A percentile compares a stretch with the other conserved stretches of the same genome.
Evolutionary conservation across 2,888 invertebrate species (phyloP).

Genomic region (Glyphotaelius pellucidus): DNA sequence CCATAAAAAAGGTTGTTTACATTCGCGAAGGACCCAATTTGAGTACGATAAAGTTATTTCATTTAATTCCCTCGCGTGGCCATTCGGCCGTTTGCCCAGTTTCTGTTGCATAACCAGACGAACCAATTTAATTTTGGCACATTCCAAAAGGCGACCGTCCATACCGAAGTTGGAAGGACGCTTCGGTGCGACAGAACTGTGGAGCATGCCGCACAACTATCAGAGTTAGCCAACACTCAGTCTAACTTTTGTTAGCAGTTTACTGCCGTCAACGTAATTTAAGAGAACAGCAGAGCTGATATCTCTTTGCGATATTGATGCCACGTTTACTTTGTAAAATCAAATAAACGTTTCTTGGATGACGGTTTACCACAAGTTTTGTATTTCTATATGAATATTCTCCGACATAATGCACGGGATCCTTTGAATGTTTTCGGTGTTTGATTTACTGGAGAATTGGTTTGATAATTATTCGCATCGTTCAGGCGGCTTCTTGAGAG

Average conservation of each 20-base stretch:
- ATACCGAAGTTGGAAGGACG: not conserved
- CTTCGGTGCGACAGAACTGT: not conserved
- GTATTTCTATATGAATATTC: no score
- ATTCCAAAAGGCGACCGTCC: conserved; percentile 21
- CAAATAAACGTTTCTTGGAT: not conserved
- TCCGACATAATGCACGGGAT: no score
- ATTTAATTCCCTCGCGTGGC: conserved; percentile 11
- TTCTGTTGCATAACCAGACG: conserved; percentile 8
- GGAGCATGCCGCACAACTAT: not conserved
- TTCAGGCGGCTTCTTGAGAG: no score
- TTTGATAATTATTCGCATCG: no score
- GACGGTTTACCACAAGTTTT: no score
- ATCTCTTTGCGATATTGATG: not conserved
- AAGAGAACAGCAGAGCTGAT: not conserved
- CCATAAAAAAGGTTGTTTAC: not conserved
- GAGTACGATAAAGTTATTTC: not conserved
- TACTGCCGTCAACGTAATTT: not conserved
- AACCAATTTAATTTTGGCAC: conserved; percentile 45
- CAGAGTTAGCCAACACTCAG: not conserved
- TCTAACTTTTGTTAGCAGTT: not conserved
- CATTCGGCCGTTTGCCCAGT: not conserved
- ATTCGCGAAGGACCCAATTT: not conserved
- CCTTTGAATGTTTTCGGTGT: no score
- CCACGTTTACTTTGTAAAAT: not conserved
- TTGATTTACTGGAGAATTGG: no score